Evolutionary conservation across 2,113 vertebrate species (phyloP).

Genomic region (Neotragus pygmaeus): DNA sequence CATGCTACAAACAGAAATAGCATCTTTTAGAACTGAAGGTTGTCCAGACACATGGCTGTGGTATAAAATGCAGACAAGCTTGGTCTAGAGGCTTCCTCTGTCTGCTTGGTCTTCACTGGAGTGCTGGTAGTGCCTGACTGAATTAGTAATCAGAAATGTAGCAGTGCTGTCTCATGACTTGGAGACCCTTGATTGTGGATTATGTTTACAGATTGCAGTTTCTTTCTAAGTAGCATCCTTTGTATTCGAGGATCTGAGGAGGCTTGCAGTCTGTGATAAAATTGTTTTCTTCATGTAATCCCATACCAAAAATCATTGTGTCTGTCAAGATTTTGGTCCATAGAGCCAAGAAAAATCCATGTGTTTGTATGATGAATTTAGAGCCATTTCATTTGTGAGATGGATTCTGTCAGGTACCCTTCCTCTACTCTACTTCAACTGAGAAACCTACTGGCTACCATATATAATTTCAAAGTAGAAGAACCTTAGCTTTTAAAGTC

Average conservation of each 20-base stretch:
- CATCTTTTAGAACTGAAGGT: conserved; percentile 44
- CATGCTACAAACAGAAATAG: conserved; percentile 41
- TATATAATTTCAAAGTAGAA: background rate
- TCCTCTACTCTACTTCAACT: rapidly evolving
- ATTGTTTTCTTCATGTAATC: conserved; percentile 51
- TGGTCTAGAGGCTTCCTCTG: conserved; percentile 62
- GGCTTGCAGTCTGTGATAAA: conserved; percentile 70
- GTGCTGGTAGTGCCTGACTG: conserved; percentile 78
- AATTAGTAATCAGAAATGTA: conserved; percentile 80
- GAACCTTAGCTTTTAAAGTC: background rate
- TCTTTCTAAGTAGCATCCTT: conserved; percentile 81
- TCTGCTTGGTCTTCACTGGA: conserved; percentile 72
- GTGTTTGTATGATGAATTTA: conserved; percentile 51
- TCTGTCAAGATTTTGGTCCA: conserved; percentile 63
- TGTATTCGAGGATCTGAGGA: conserved; percentile 78
- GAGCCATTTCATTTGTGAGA: conserved; percentile 50
- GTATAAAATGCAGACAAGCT: conserved; percentile 46
- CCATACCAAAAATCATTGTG: background rate
- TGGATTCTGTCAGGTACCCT: conserved; percentile 54
- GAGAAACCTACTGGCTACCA: background rate
- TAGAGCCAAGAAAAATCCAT: conserved; percentile 36
- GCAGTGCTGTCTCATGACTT: conserved; percentile 79
- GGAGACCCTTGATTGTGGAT: conserved; percentile 82
- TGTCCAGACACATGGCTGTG: conserved; percentile 26
- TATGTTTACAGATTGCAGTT: conserved; percentile 81